Base-by-base conservation (phyloP, 2,797 vertebrate genomes). In the Tinamus major region DNA sequence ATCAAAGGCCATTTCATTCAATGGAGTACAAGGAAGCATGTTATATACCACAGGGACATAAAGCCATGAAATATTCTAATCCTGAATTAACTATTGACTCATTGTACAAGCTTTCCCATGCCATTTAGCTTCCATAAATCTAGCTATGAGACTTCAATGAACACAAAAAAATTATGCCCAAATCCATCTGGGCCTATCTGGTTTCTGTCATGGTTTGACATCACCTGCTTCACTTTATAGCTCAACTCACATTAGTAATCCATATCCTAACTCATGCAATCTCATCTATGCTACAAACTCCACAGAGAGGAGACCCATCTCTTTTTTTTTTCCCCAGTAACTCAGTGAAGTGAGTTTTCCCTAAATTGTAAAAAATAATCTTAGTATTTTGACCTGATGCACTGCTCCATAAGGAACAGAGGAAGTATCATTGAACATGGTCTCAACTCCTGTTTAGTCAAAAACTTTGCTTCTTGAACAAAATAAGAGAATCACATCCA, bases 191-290 rank as follows among this genome's bases (percentile, higher is more conserved):
- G 94, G 91, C 93, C 89, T 96, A 95, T 96, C 93, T 95, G 83
- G 92, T 95, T 96, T 96, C 94, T 95, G 91, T 96, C 96, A 95
- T 95, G 95, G 94, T 95, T 96, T 94, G 93, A 95, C 88, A 94
- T 95, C 94, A 96, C 92, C 93, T 95, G 95, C 94, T 95, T 48
- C 76, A 75, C 91, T 94, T 96, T 96, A 95, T 71, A 75, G 94
- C 84, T 90, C 86, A 90, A 56, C 80, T 86, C 26, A 2, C 83
- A 87, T 88, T 91, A 95, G 87, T 33, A 78, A 94, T 69, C 85
- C 89, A 89, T 85, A 90, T 67, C 91, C 75, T 82, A 91, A 79
- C 68, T 62, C 87, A 69, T 75, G 83, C 84, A 91, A 82, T 59
- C 49, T 94, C 83, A 91, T 94, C 85, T 81, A 49, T 68, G 59